Evolutionary conservation across 2,888 invertebrate species (phyloP), one percentile per base, ranked within the genome.

Genomic region (Mythimna albipuncta): DNA sequence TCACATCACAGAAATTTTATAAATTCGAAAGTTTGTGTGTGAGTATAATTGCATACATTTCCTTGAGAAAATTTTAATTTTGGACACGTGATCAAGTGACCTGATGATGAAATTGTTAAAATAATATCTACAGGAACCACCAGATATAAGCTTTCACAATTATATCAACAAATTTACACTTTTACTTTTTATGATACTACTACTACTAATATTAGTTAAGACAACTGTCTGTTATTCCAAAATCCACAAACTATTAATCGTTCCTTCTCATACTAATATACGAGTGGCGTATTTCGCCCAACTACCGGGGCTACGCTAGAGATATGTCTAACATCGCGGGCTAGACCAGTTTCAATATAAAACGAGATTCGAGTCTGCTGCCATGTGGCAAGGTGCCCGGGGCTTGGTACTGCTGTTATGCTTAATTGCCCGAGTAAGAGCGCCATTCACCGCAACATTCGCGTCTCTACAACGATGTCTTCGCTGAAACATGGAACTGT

Each of bases 381-480:
- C 91, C 92, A 93, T 93, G 90, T 93, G 94, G 94, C 94, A 93
- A 89, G 87, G 89, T 93, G 93, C 93, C 93, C 94, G 90, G 82
- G 81, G 82, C 73, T 84, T 85, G 84, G 89, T 89, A 89, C 89
- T 86, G 87, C 87, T 88, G 89, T 91, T 90, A 91, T 90, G 91
- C 91, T 91, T 93, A 92, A 93, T 92, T 91, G 91, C 84, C 87
- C 87, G 88, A 86, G 90, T 89, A 89, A 90, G 89, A 89, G 90
- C 88, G 83, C 81, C 86, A 84, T 85, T 88, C 87, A 85, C 90
- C 92, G 87, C 91, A 92, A 90, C 91, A 91, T 90, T 91, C 89
- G 83, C 90, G 84, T 89, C 87, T 85, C 87, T 77, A 85, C 85
- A 85, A 76, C 85, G 83, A 84, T 89, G 89, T 89, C 89, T 88